Percentiles rank a stretch among this genome's conserved stretches.
phyloP scores from a whole-genome alignment of 2,888 invertebrate species.

The Lampropteryx suffumata region DNA sequence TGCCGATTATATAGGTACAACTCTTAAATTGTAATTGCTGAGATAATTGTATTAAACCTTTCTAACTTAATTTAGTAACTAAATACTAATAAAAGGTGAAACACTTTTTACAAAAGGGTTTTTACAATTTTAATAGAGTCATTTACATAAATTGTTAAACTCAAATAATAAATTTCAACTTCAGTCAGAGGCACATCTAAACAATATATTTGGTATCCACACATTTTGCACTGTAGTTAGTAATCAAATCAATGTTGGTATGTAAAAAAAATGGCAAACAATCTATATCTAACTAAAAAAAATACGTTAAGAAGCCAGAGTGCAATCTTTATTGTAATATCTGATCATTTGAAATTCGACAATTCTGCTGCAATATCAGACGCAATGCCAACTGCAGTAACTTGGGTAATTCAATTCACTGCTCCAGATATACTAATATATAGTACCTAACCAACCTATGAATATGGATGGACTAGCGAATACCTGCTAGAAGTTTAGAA shows the following conservation, averaged over 20 bases:
- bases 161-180: constrained; percentile 3
- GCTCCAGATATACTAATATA: constrained; percentile 6
- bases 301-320: too few relatives aligned
- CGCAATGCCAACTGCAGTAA: constrained; percentile 28
- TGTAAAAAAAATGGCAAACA: too few relatives aligned
- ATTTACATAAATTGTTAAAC: constrained; percentile 1
- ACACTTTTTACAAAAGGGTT: not conserved
- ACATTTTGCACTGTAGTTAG: too few relatives aligned
- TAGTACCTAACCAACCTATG: too few relatives aligned
- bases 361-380: constrained; percentile 24
- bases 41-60: not conserved
- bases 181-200: too few relatives aligned
- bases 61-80: not conserved
- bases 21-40: not conserved
- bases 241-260: too few relatives aligned
- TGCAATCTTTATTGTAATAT: too few relatives aligned
- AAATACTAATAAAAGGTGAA: not conserved
- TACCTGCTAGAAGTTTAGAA: too few relatives aligned
- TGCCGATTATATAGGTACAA: too few relatives aligned
- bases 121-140: not conserved
- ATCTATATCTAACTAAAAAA: too few relatives aligned
- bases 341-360: constrained; percentile 7
- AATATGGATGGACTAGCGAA: too few relatives aligned
- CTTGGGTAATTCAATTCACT: constrained; percentile 19
- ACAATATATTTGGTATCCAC: too few relatives aligned